Evolutionary conservation across 2,888 invertebrate species (phyloP).

Genomic region (Lasioglossum morio): DNA sequence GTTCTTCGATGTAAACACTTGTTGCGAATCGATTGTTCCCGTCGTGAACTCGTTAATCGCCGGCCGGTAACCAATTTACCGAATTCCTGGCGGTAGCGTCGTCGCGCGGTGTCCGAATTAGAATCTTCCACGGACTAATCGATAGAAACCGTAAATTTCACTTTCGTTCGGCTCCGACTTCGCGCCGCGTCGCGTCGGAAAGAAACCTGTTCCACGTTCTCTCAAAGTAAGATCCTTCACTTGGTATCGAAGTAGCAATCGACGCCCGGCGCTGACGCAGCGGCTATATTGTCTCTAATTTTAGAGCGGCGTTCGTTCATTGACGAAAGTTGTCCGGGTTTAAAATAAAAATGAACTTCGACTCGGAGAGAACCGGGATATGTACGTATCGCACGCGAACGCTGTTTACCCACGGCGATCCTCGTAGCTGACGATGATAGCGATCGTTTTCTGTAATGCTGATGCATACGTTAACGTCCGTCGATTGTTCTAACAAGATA

Average conservation of each 20-base stretch:
- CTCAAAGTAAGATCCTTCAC: not conserved
- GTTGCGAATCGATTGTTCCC: constrained; percentile 49
- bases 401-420: not conserved
- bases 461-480: not conserved
- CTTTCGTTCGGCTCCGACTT: not conserved
- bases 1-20: constrained; percentile 41
- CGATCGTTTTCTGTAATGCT: not conserved
- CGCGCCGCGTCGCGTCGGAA: not conserved
- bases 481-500: not conserved
- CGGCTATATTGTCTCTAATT: constrained; percentile 30
- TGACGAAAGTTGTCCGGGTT: constrained; percentile 41
- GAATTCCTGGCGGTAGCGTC: not conserved
- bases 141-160: constrained; percentile 16
- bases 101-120: not conserved
- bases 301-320: constrained; percentile 33
- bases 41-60: constrained; percentile 22
- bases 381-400: not conserved
- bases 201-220: not conserved
- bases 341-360: constrained; percentile 46
- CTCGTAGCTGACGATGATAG: not conserved
- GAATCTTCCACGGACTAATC: not conserved
- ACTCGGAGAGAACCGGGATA: not conserved
- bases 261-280: constrained; percentile 8
- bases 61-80: constrained; percentile 24
- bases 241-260: constrained; percentile 4